Evolutionary conservation across 2,888 invertebrate species (phyloP), one percentile per base, ranked within the genome.

Genomic region (Cataglyphis livida): DNA sequence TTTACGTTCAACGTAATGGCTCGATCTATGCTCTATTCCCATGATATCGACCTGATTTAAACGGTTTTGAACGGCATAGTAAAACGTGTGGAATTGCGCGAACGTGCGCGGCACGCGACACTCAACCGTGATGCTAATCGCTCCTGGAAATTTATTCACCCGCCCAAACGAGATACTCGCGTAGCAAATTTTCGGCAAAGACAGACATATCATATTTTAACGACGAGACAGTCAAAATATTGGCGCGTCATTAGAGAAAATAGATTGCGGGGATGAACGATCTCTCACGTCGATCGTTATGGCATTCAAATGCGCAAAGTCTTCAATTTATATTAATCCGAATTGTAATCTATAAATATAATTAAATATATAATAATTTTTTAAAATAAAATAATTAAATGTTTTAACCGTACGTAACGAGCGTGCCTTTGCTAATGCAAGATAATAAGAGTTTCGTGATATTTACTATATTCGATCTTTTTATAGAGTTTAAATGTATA

Each of bases 1-100:
- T 87, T 85, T 85, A 85, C 81, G 87, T 74, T 78, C 85, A 83
- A 71, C 81, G 51, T 61, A 64, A 74, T 85, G 41, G 41, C 41
- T 38, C 38, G 66, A 76, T 66, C 57, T 25, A 1, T 28, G 28
- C 59, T 44, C 59, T 44, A 35, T 70, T 78, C 71, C n/a, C 68
- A 32, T 35, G 59, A 70, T 32, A n/a, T 35, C 35, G 21, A 6
- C 15, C 44, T 78, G 70, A 76, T 76, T 68, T 76, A 57, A 78
- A 68, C 57, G 10, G 12, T 21, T 25, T 21, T 25, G 48, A 65
- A 65, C 12, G 25, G 28, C 28, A 57, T 38, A 57, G 32, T 78
- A 78, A 78, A 78, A 78, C 41, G 28, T n/a, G 57, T 41, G 25
- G 15, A 54, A 66, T 54, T 21, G 41, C 41, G 76, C 76, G 54